Base-by-base conservation (phyloP, 2,888 invertebrate genomes). In the Emmelina monodactyla region DNA sequence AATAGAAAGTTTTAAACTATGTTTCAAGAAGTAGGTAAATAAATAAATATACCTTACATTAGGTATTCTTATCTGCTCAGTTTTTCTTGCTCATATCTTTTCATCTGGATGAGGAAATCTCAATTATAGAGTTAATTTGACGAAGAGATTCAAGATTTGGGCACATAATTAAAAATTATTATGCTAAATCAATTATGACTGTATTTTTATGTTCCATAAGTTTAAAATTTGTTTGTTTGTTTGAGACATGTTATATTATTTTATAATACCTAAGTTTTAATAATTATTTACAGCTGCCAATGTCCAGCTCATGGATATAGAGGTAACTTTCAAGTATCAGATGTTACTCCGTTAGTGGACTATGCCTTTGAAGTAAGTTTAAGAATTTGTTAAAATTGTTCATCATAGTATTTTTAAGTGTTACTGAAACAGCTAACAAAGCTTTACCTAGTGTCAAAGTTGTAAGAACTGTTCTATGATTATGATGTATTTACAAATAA, bases 281-380 rank as follows among this genome's bases (percentile, higher is more conserved):
- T 35, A 16, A 12, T 38, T 36, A 35, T 28, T 32, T 72, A 33
- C 54, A 90, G 90, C 32, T 89, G 89, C 53, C 85, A 83, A 57
- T 91, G 91, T 56, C 91, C 91, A 32, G 86, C 91, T 7, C 91
- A 91, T 59, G 85, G 88, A 1, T 81, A 83, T 47, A 79, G 84
- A 36, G 81, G 83, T 19, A 72, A 72, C 38, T 61, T 78, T 28
- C 67, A 75, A 49, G 69, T 76, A 25, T 75, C 84, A 32, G 82
- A 78, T 52, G 55, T 75, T 22, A 67, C 75, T 33, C 82, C 76
- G 34, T 64, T 64, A n/a, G 86, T 86, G 57, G 90, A 91, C 56
- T 89, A 90, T 71, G 91, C 89, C 19, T 91, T 91, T 67, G 91
- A 91, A 82, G 90, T 87, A 70, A 63, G 47, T n/a, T n/a, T n/a